Evolutionary conservation across 2,113 vertebrate species (phyloP).

Genomic region (Motacilla tschutschensis): DNA sequence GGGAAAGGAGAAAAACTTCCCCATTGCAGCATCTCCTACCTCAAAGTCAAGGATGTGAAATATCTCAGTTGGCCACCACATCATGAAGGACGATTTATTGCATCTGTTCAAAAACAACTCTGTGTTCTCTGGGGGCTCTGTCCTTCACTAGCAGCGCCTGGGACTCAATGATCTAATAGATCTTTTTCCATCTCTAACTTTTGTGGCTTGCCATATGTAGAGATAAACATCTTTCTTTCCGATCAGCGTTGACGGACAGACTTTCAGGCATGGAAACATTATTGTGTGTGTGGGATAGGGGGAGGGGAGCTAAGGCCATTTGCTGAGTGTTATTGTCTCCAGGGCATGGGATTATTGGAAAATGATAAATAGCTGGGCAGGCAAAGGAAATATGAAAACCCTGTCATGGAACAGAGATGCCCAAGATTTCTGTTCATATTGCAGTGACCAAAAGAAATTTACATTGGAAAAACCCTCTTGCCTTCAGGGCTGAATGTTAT

Average conservation of each 20-base stretch:
- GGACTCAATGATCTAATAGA: constrained; percentile 41
- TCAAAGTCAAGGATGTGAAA: constrained; percentile 55
- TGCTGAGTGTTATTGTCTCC: constrained; percentile 72
- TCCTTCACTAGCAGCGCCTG: neutral
- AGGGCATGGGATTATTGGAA: constrained; percentile 84
- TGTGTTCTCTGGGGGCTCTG: constrained; percentile 13
- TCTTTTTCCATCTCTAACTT: constrained; percentile 51
- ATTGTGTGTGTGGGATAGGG: constrained; percentile 13
- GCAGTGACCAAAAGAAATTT: constrained; percentile 66
- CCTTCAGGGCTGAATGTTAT: constrained; percentile 62
- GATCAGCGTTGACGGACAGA: constrained; percentile 33
- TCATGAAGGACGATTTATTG: constrained; percentile 27
- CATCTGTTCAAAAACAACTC: constrained; percentile 23
- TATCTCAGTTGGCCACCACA: constrained; percentile 29
- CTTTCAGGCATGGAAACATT: constrained; percentile 50
- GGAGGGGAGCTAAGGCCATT: constrained; percentile 35
- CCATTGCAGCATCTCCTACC: constrained; percentile 47
- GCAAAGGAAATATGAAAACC: constrained; percentile 71
- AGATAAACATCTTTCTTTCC: constrained; percentile 58
- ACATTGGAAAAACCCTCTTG: constrained; percentile 65
- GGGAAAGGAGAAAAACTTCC: constrained; percentile 52
- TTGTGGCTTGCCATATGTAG: constrained; percentile 45
- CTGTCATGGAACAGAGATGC: constrained; percentile 52
- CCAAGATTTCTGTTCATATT: constrained; percentile 49
- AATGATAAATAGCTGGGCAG: constrained; percentile 78